A percentile compares a stretch with the other conserved stretches of the same genome.
These are phyloP conservation scores for Thamnophis elegans DNA, from an alignment of 2,797 vertebrate genomes.

Conservation along the genomic window DNA sequence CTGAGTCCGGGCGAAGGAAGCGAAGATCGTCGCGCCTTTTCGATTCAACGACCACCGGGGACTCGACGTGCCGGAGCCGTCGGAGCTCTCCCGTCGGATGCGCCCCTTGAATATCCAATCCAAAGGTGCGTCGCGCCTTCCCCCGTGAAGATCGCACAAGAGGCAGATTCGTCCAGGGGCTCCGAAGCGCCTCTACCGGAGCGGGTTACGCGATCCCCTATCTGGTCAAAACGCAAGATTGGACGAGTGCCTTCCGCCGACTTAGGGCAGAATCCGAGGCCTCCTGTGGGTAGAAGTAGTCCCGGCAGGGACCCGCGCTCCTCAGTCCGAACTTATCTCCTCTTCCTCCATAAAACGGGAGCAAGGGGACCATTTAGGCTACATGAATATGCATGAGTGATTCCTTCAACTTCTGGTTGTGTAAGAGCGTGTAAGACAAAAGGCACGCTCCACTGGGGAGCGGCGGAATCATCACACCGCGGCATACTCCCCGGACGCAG, in stretches of 20 bases:
- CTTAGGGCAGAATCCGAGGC: background rate
- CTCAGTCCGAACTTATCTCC: background rate
- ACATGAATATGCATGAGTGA: background rate
- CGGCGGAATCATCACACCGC: background rate
- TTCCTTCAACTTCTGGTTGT: background rate
- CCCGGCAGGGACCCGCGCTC: background rate
- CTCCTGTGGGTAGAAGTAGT: background rate
- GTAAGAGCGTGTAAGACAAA: background rate
- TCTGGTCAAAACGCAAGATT: background rate
- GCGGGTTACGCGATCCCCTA: background rate
- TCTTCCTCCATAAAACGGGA: background rate
- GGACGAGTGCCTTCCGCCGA: background rate
- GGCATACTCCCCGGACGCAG: background rate
- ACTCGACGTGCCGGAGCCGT: background rate
- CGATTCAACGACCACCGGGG: background rate
- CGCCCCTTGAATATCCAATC: too few relatives aligned
- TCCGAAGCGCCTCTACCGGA: background rate
- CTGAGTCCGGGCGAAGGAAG: background rate
- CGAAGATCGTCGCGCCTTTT: background rate
- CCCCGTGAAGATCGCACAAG: background rate
- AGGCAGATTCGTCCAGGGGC: background rate
- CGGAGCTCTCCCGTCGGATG: background rate
- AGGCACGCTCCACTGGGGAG: background rate
- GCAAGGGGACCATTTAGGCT: background rate
- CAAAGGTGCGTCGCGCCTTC: background rate